phyloP scores from a whole-genome alignment of 2,888 invertebrate genomes.

The Conus canariensis region DNA sequence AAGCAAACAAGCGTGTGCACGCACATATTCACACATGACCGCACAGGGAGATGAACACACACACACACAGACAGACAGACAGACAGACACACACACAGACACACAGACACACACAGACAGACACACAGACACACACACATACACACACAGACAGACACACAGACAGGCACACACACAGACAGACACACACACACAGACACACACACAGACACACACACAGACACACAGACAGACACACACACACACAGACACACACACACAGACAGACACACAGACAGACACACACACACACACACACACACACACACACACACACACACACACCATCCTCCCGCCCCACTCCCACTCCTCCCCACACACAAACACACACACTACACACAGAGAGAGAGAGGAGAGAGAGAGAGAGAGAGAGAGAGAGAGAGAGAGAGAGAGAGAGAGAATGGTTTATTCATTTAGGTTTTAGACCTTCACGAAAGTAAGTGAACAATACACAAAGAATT shows the following conservation, averaged over 20 bases:
- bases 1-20: neutral
- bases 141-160: neutral
- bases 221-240: slow-evolving; percentile 6
- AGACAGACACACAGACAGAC: neutral
- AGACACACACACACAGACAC: neutral
- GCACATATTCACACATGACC: slow-evolving; percentile 9
- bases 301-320: slow-evolving; percentile 1
- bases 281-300: slow-evolving; percentile 3
- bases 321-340: neutral
- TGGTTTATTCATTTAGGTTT: too few relatives aligned
- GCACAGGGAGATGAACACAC: neutral
- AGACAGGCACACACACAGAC: neutral
- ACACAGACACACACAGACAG: neutral
- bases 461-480: too few relatives aligned
- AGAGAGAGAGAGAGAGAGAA: neutral
- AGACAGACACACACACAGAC: slow-evolving; percentile 1
- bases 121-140: neutral
- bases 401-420: neutral
- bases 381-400: neutral
- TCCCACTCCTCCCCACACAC: neutral
- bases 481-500: too few relatives aligned
- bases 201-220: neutral
- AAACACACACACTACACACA: neutral
- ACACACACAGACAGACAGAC: neutral
- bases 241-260: neutral